These are phyloP conservation scores for Phoenicopterus ruber DNA, from an alignment of 2,113 vertebrate species.

Conservation along the genomic window DNA sequence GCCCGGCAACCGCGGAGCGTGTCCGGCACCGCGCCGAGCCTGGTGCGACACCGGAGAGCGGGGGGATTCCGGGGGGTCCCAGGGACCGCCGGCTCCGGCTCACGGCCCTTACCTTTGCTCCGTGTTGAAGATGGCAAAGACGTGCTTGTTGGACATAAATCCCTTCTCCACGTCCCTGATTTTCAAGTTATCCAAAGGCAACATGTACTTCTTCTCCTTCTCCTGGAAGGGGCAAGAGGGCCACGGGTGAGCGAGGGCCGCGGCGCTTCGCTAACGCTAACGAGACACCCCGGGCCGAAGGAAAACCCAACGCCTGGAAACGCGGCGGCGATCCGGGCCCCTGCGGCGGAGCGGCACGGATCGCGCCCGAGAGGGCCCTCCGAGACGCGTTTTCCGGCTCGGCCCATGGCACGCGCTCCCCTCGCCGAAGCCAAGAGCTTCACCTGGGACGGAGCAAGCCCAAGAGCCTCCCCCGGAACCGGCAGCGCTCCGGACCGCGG, in stretches of 20 bases:
- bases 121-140: slow-evolving; percentile 95
- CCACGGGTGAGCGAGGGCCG: too few relatives aligned
- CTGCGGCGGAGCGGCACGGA: too few relatives aligned
- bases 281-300: accelerated
- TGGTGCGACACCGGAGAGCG: neutral
- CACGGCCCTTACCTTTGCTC: slow-evolving; percentile 83
- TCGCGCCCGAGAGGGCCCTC: too few relatives aligned
- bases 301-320: too few relatives aligned
- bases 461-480: neutral
- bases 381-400: too few relatives aligned
- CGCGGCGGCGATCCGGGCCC: too few relatives aligned
- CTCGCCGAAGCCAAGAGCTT: too few relatives aligned
- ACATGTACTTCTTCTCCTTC: slow-evolving; percentile 98
- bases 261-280: accelerated
- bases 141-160: slow-evolving; percentile 96
- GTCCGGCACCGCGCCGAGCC: accelerated
- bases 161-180: slow-evolving; percentile 94
- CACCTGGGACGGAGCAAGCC: neutral
- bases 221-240: slow-evolving; percentile 81
- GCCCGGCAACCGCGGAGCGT: accelerated
- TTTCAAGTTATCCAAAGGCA: slow-evolving; percentile 94
- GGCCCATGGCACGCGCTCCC: too few relatives aligned
- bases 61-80: too few relatives aligned
- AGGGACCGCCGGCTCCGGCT: accelerated
- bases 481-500: too few relatives aligned